Percentiles rank a stretch among this genome's conserved stretches.
Conservation (phyloP, 2,113 vertebrate genomes). For the Chascanopsetta lugubris region DNA sequence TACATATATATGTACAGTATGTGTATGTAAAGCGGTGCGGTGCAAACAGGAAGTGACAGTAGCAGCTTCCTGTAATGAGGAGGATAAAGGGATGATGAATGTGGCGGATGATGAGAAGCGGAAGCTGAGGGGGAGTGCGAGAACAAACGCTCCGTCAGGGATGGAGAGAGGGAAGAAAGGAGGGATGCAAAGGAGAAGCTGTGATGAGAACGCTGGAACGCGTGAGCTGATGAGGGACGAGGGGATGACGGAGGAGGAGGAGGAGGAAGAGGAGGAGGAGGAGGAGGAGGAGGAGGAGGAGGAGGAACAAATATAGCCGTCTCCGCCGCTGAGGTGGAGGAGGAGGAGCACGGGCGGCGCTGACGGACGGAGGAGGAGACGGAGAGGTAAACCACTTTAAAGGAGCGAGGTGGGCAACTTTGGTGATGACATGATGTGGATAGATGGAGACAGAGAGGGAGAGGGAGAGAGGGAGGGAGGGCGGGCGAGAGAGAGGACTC, state of each 20-base stretch:
- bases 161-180: constrained; percentile 26
- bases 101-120: constrained; percentile 43
- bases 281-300: too few relatives aligned
- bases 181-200: constrained; percentile 21
- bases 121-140: constrained; percentile 46
- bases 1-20: neutral
- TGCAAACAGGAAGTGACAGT: neutral
- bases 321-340: constrained; percentile 33
- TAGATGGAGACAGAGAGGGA: constrained; percentile 44
- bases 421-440: constrained; percentile 54
- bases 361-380: constrained; percentile 40
- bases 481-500: constrained; percentile 58
- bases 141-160: constrained; percentile 38
- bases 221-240: constrained; percentile 34
- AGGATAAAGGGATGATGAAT: constrained; percentile 52
- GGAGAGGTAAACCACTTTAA: constrained; percentile 33
- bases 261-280: too few relatives aligned
- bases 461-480: constrained; percentile 27
- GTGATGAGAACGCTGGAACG: constrained; percentile 35
- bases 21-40: too few relatives aligned
- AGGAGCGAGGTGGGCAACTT: constrained; percentile 55
- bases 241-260: constrained; percentile 35
- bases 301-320: too few relatives aligned
- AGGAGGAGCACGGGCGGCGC: constrained; percentile 13
- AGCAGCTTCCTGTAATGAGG: constrained; percentile 49